A percentile compares a stretch with the other conserved stretches of the same genome.
Conservation (phyloP, 2,113 vertebrate genomes). For the Nothocercus nigrocapillus region DNA sequence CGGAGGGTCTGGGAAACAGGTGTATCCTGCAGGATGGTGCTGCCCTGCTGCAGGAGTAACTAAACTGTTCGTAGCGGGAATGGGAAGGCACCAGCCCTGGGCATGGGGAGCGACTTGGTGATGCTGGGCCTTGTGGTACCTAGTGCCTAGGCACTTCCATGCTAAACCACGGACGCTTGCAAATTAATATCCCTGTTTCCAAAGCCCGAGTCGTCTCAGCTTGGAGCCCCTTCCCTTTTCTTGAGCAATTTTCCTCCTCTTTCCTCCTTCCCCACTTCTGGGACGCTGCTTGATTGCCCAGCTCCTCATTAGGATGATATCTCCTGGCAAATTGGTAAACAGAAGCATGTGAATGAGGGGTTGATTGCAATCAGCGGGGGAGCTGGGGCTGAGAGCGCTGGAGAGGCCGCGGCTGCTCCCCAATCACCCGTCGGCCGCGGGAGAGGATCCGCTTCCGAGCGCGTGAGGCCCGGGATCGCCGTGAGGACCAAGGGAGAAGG, state of each 20-base stretch:
- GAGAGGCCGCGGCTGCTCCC: constrained; percentile 9
- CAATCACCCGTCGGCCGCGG: constrained; percentile 33
- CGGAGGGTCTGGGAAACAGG: no score
- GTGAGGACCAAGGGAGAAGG: no score
- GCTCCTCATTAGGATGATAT: constrained; percentile 46
- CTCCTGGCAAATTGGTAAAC: constrained; percentile 60
- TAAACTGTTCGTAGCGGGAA: no score
- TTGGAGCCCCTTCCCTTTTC: not conserved
- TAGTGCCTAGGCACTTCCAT: not conserved
- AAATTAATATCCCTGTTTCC: not conserved
- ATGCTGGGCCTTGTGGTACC: no score
- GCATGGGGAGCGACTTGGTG: no score
- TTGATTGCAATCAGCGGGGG: constrained; percentile 76
- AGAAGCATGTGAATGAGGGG: constrained; percentile 62
- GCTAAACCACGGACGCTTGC: not conserved
- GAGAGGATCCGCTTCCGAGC: not conserved
- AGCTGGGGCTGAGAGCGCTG: constrained; percentile 28
- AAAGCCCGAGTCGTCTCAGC: not conserved
- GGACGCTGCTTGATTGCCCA: constrained; percentile 41
- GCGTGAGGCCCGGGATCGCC: no score
- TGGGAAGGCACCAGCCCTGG: no score
- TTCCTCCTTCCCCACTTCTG: constrained; percentile 15
- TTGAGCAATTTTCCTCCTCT: not conserved
- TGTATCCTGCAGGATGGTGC: not conserved
- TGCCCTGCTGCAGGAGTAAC: not conserved